Evolutionary conservation across 2,113 vertebrate genomes (phyloP), one percentile per base, ranked within the genome.

Genomic region (Rhinogobius similis): DNA sequence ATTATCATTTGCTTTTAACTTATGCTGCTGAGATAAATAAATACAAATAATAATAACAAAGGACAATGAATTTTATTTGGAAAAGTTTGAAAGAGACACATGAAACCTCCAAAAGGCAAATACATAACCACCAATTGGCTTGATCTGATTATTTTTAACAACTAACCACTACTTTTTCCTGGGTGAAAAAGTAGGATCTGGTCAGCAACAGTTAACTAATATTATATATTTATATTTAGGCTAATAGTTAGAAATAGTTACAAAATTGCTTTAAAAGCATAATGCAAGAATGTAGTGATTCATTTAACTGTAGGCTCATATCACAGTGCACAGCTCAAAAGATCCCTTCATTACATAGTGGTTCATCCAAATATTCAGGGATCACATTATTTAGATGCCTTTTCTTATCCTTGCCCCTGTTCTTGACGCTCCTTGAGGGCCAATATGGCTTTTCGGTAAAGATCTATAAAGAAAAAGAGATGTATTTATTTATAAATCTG

Each of bases 391-490:
- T 36, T n/a, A 21, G 8, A 61, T n/a, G 4, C 11, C 21, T 61
- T n/a, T 2, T 12, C 21, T 61, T 61, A 61, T 11, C 58, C 29
- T 81, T 88, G 77, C 18, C 86, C 86, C 82, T 92, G 90, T 75
- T 93, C 91, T 83, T 95, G 95, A 68, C 92, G 90, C 80, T 93
- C 92, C 92, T 90, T 96, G 84, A 97, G 90, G 67, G 95, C 94
- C 89, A 94, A 86, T 83, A 97, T 95, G 0, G 94, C 95, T 82
- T 93, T 94, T 70, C 93, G 88, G 90, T 97, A 97, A 78, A 97
- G 68, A 81, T 96, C 95, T 97, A 72, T 26, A 48, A 70, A 63
- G 53, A 75, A 70, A 74, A 14, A 81, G 43, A 70, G 43, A 77
- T 67, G 68, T 66, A 1, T 59, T 73, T 46, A 0, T 20, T 75